Evolutionary conservation across 2,113 vertebrate species (phyloP), one percentile per base, ranked within the genome.

Genomic region (Dromiciops gliroides): DNA sequence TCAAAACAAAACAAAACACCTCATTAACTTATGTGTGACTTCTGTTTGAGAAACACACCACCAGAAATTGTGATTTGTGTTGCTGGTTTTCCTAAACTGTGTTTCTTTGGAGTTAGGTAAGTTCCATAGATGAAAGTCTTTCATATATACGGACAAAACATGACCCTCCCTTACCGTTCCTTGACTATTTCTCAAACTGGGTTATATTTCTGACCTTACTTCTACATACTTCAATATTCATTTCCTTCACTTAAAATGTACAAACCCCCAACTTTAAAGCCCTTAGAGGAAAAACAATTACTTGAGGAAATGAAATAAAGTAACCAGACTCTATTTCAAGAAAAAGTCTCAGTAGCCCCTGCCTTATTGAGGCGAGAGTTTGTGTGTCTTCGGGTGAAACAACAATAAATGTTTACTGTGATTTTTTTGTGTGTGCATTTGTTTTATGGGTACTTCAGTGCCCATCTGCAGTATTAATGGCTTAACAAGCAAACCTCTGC

Each of bases 261-360:
- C 47, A 2, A 0, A 48, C 96, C 90, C 50, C 93, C 93, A 51
- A 92, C 93, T 96, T 95, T 93, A 91, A 89, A 94, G 92, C 96
- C 96, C 93, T 95, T 89, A 94, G 94, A 96, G 92, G 90, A 97
- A 94, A 94, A 95, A 44, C 93, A 94, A 97, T 97, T 98, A 97
- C 94, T 96, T 94, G 95, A 94, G 94, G 95, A 97, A 98, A 98
- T 96, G 92, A 96, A 97, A 98, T 95, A 94, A 96, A 95, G 94
- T 94, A 97, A 96, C 96, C 95, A 97, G 91, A 89, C 92, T 90
- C 93, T 96, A 97, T 96, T 97, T 96, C 95, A 97, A 95, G 83
- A 93, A 90, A 90, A 94, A 88, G 16, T 37, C 92, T 92, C 94
- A 96, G 94, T 94, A 95, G 94, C 96, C 96, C 96, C 95, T 95